Conservation (phyloP, 2,113 vertebrate genomes). For the Brachyhypopomus occidentalis region DNA sequence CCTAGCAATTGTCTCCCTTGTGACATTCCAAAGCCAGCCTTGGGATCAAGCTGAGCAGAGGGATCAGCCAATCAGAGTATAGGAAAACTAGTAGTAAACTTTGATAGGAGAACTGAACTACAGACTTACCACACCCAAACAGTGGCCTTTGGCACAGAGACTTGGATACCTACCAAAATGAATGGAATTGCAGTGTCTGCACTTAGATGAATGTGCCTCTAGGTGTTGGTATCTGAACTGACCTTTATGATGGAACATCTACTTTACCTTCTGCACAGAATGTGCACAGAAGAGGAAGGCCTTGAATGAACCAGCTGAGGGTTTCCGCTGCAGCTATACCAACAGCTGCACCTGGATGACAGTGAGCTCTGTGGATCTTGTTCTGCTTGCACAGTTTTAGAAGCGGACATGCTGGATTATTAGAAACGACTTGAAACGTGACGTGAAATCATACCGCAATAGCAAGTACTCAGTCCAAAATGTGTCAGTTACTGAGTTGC, state of each 20-base stretch:
- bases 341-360: background rate
- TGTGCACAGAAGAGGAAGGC: background rate
- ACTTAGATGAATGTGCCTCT: slow-evolving; percentile 14
- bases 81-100: slow-evolving; percentile 29
- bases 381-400: background rate
- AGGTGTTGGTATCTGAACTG: slow-evolving; percentile 32
- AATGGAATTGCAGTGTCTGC: slow-evolving; percentile 6
- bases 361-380: background rate
- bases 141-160: slow-evolving; percentile 51
- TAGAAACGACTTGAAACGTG: too few relatives aligned
- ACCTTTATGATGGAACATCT: slow-evolving; percentile 34
- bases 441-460: background rate
- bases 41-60: slow-evolving; percentile 28
- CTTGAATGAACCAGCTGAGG: background rate
- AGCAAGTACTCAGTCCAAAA: background rate
- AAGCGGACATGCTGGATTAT: background rate
- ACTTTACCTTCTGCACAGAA: slow-evolving; percentile 10
- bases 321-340: slow-evolving; percentile 2
- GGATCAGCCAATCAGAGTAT: slow-evolving; percentile 30
- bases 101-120: slow-evolving; percentile 27
- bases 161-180: slow-evolving; percentile 1
- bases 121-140: slow-evolving; percentile 44
- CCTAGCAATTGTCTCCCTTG: slow-evolving; percentile 76
- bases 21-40: slow-evolving; percentile 37
- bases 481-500: background rate